Base-by-base conservation (phyloP, 1,140 invertebrate species). In the Propsilocerus akamusi region DNA sequence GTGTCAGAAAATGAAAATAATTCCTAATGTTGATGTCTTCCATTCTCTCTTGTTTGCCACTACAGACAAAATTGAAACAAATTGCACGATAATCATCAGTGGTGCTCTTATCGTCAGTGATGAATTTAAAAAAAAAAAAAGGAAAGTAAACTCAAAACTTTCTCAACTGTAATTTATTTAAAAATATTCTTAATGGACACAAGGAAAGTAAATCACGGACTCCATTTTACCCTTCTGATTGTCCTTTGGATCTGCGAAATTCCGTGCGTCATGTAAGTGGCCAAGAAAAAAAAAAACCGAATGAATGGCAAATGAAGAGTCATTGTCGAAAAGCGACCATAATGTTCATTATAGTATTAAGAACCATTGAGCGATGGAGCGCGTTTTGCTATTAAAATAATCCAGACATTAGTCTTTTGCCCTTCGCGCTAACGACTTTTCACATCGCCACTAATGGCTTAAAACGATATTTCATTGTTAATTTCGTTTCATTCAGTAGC, bases 321-420 rank as follows among this genome's bases (percentile, higher is more conserved):
- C 34, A 41, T 41, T 41, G 34, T 41, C 17, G 34, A 41, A 41
- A 41, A 41, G 17, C 17, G 14, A n/a, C 34, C 10, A 41, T 41
- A 41, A 41, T 41, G 17, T 41, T 17, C 10, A 17, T 41, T 17
- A 41, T 41, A 41, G 34, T 41, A 20, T 20, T 41, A 41, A 41
- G 34, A 41, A 20, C 14, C 34, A 41, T 20, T 41, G 34, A 41
- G n/a, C n/a, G n/a, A 41, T 41, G 34, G 22, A 41, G 8, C 5
- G 34, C 28, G 22, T n/a, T n/a, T n/a, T n/a, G 17, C 34, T 20
- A 41, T 41, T 41, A 41, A 41, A 41, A 41, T 41, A 41, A 41
- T 41, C 34, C 34, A 41, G 10, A 17, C 34, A 22, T 41, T 41
- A 5, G 17, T 17, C 22, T 14, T 17, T 41, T 17, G 14, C 34